A percentile compares a stretch with the other conserved stretches of the same genome.
phyloP scores from a whole-genome alignment of 2,113 vertebrate species.

The Microtus pennsylvanicus region DNA sequence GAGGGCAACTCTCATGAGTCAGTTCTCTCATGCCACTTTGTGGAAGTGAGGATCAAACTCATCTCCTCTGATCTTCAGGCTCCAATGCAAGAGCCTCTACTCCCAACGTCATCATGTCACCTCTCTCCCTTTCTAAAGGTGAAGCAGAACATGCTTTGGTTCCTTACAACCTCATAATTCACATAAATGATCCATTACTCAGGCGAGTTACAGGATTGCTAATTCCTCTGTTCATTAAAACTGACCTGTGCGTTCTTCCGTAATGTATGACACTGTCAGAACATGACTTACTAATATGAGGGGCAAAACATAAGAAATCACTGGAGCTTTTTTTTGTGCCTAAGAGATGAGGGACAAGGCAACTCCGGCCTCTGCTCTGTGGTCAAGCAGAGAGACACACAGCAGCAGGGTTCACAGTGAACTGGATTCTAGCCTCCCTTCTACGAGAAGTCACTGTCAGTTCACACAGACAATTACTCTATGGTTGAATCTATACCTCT shows the following conservation, averaged over 20 bases:
- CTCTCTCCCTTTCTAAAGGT: background rate
- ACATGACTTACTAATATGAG: background rate
- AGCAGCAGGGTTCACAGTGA: background rate
- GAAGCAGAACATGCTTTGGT: constrained; percentile 20
- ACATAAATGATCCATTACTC: background rate
- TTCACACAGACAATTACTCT: background rate
- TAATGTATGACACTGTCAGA: background rate
- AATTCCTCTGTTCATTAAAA: background rate
- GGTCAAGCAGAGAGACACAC: background rate
- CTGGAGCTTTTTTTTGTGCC: constrained; percentile 16
- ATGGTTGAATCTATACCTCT: background rate
- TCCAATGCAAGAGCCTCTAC: background rate
- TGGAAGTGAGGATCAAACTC: background rate
- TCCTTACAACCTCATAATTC: constrained; percentile 31
- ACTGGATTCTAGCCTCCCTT: background rate
- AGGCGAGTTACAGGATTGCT: background rate
- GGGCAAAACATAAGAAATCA: constrained; percentile 26
- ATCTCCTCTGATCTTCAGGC: background rate
- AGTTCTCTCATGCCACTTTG: background rate
- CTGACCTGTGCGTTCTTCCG: background rate
- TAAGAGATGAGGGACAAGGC: background rate
- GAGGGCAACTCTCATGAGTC: background rate
- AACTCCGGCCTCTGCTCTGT: background rate
- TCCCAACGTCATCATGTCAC: too few relatives aligned
- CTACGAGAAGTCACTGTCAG: background rate